phyloP scores from a whole-genome alignment of 1,140 invertebrate genomes.

The Drosophila parabipectinata region DNA sequence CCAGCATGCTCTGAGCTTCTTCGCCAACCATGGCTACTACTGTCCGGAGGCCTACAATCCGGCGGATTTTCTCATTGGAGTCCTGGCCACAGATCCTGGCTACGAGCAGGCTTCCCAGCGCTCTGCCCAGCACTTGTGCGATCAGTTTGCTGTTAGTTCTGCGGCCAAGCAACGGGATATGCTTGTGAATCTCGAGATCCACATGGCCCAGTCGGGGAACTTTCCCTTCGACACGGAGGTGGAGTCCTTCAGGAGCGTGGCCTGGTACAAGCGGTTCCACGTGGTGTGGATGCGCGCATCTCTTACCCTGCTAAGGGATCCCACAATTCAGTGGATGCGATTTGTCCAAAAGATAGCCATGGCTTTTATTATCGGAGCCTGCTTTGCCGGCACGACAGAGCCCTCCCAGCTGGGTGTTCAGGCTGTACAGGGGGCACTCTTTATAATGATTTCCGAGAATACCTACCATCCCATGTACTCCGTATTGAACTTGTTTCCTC shows the following conservation, averaged over 20 bases:
- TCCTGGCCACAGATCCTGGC: conserved; percentile 91
- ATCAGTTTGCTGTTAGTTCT: conserved; percentile 90
- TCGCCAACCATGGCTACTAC: conserved; percentile 90
- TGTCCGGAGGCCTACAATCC: conserved; percentile 95
- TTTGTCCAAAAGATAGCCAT: conserved; percentile 93
- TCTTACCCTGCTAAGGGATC: conserved; percentile 89
- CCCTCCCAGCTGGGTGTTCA: conserved; percentile 91
- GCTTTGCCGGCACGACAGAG: conserved; percentile 89
- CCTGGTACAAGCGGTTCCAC: conserved; percentile 88
- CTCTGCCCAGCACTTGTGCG: conserved; percentile 89
- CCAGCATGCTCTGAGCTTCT: conserved; percentile 91
- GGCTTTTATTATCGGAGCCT: conserved; percentile 90
- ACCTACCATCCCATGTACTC: conserved; percentile 95
- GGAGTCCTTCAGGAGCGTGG: conserved; percentile 85
- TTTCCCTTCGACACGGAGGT: conserved; percentile 76
- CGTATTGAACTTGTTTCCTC: conserved; percentile 90
- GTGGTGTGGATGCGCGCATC: conserved; percentile 89
- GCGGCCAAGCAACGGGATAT: conserved; percentile 90
- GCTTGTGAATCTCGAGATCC: conserved; percentile 88
- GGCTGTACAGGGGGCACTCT: conserved; percentile 92
- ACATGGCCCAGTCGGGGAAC: conserved; percentile 85
- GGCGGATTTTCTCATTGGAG: conserved; percentile 95
- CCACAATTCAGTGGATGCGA: conserved; percentile 88
- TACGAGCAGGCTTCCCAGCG: conserved; percentile 88
- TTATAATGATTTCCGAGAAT: conserved; percentile 94